A percentile compares a stretch with the other conserved stretches of the same genome.
phyloP scores from a whole-genome alignment of 2,113 vertebrate species.

The Rhegmatorhina hoffmannsi region DNA sequence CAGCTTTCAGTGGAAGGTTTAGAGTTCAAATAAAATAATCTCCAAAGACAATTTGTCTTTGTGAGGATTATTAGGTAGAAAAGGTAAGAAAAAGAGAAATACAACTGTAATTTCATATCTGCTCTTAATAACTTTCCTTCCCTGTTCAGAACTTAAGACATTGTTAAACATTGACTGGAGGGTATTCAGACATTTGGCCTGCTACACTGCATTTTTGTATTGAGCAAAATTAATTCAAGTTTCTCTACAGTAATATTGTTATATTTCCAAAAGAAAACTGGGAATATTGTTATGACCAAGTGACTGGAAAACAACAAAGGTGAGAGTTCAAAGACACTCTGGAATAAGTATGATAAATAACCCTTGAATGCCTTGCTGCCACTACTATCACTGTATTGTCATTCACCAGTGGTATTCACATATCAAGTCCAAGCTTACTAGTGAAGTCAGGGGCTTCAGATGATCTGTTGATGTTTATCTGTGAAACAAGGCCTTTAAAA shows the following conservation, averaged over 20 bases:
- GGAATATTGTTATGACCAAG: not conserved
- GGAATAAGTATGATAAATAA: not conserved
- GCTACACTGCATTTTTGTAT: not conserved
- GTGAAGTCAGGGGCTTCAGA: not conserved
- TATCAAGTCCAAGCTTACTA: not conserved
- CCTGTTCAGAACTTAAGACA: not conserved
- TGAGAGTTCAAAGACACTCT: not conserved
- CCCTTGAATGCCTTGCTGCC: not conserved
- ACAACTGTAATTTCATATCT: not conserved
- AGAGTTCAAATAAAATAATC: not conserved
- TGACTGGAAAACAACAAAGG: not conserved
- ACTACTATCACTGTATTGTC: not conserved
- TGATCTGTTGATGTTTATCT: not conserved
- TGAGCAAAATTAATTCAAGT: not conserved
- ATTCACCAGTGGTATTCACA: not conserved
- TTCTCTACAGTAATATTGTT: not conserved
- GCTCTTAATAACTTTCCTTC: not conserved
- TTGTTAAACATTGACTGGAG: not conserved
- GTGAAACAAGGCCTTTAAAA: not conserved
- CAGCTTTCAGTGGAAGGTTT: not conserved
- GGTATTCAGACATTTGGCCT: not conserved
- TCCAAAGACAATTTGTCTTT: not conserved
- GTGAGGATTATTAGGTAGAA: not conserved
- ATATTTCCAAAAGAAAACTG: not conserved
- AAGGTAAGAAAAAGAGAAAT: not conserved